Evolutionary conservation across 1,140 invertebrate genomes (phyloP).

Genomic region (Aphidius ervi): DNA sequence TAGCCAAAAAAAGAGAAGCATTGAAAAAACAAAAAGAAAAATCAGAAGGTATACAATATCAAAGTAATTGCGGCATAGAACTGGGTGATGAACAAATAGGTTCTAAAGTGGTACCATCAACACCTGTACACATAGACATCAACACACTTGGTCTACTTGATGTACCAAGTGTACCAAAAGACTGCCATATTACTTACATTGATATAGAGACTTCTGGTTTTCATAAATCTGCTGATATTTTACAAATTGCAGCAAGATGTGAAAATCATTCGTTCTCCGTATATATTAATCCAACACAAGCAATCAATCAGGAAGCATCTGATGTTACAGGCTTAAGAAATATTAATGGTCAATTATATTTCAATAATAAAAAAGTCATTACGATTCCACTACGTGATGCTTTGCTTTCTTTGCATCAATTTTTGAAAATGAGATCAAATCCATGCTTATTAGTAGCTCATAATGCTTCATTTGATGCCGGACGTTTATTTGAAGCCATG

Average conservation of each 20-base stretch:
- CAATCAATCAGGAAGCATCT: slow-evolving; percentile 19
- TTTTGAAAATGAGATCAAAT: slow-evolving; percentile 13
- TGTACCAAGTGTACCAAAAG: neutral
- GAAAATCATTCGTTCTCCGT: slow-evolving; percentile 22
- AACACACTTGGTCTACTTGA: neutral
- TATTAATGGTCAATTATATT: slow-evolving; percentile 22
- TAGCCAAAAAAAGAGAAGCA: neutral
- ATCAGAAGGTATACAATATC: slow-evolving; percentile 9
- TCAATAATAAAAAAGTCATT: slow-evolving; percentile 22
- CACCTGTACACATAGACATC: neutral
- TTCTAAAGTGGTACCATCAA: slow-evolving; percentile 5
- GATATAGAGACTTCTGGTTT: slow-evolving; percentile 24
- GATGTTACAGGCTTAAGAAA: slow-evolving; percentile 22
- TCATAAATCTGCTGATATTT: slow-evolving; percentile 23
- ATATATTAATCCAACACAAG: slow-evolving; percentile 25
- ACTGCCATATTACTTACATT: slow-evolving; percentile 9
- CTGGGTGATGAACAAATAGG: neutral
- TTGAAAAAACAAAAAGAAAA: slow-evolving; percentile 3
- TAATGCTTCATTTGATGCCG: slow-evolving; percentile 21
- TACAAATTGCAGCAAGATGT: slow-evolving; percentile 28
- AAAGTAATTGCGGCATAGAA: slow-evolving; percentile 5
- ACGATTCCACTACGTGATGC: slow-evolving; percentile 16
- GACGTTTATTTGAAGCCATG: slow-evolving; percentile 15
- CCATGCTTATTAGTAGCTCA: slow-evolving; percentile 23
- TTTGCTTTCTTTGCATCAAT: slow-evolving; percentile 17